Conservation (phyloP, 2,888 invertebrate genomes). For the Drosophila emarginata region DNA sequence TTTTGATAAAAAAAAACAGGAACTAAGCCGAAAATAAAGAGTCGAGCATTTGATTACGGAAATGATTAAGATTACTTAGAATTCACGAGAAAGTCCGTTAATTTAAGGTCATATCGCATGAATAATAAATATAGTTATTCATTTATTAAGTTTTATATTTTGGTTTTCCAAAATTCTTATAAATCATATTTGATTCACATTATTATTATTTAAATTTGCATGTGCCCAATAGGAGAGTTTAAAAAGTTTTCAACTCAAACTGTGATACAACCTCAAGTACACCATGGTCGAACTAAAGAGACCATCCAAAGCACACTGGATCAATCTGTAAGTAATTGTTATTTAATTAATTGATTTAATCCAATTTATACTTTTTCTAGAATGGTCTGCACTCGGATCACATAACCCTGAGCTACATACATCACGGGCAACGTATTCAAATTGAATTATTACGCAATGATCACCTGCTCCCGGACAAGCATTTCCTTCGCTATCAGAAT, state of each 20-base stretch:
- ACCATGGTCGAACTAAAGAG: constrained; percentile 89
- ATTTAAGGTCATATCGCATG: no score
- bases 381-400: constrained; percentile 75
- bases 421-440: constrained; percentile 82
- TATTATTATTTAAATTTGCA: constrained; percentile 25
- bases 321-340: constrained; percentile 85
- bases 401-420: constrained; percentile 61
- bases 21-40: no score
- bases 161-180: no score
- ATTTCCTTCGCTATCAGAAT: constrained; percentile 82
- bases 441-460: constrained; percentile 81
- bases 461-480: constrained; percentile 80
- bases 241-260: constrained; percentile 81
- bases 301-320: constrained; percentile 88
- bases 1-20: no score
- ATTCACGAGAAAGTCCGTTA: no score
- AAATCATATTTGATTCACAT: no score
- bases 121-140: no score
- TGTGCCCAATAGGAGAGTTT: constrained; percentile 57
- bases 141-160: no score
- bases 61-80: no score
- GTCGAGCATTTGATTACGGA: no score
- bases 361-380: constrained; percentile 28
- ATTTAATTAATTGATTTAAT: constrained; percentile 45
- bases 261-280: constrained; percentile 87